These are phyloP conservation scores for Picus viridis DNA, from an alignment of 2,797 vertebrate species.

Conservation along the genomic window DNA sequence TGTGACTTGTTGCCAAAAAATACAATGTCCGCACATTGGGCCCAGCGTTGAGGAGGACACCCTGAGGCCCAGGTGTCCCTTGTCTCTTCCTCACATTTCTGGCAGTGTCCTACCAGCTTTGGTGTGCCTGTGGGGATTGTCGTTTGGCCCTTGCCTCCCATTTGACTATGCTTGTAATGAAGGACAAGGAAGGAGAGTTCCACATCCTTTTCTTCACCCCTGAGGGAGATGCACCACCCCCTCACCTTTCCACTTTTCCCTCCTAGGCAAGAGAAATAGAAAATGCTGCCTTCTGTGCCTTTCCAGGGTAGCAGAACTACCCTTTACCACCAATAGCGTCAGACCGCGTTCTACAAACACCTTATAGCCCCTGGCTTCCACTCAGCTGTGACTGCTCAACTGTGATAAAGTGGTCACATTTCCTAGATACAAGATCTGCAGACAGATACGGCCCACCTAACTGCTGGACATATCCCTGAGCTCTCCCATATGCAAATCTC, in stretches of 20 bases:
- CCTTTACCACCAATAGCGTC: neutral
- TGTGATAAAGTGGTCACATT: conserved; percentile 31
- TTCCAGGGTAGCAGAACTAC: conserved; percentile 24
- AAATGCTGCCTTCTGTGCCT: neutral
- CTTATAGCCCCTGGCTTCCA: neutral
- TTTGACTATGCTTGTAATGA: neutral
- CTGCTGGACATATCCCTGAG: conserved; percentile 22
- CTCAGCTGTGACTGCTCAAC: neutral
- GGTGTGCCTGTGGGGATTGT: neutral
- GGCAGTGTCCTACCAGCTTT: neutral
- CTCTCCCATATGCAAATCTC: conserved; percentile 50
- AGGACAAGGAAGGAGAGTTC: neutral
- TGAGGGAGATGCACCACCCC: neutral
- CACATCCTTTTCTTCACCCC: neutral
- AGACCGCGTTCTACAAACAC: neutral
- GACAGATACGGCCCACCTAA: conserved; percentile 16
- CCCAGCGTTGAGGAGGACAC: neutral
- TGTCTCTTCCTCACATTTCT: neutral
- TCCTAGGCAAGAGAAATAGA: neutral
- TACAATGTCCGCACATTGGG: neutral
- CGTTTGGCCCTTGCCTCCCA: neutral
- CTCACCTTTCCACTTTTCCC: neutral
- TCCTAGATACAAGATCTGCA: neutral
- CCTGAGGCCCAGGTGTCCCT: neutral
- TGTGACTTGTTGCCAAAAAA: neutral